phyloP scores from a whole-genome alignment of 2,113 vertebrate genomes.

The Stegostoma tigrinum region DNA sequence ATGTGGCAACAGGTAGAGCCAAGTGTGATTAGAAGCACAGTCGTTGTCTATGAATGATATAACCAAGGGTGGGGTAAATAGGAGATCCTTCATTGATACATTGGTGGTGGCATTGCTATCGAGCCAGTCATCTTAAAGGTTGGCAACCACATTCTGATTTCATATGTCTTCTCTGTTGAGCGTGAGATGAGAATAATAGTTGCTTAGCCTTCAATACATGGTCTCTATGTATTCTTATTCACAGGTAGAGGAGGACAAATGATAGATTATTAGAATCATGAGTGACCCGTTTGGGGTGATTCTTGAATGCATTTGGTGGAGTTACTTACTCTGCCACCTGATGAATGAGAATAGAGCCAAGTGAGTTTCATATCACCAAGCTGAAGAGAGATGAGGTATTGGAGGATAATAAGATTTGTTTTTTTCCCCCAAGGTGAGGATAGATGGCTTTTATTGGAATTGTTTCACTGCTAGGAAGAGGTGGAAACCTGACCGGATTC shows the following conservation, averaged over 20 bases:
- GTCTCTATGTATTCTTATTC: neutral
- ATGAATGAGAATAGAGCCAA: neutral
- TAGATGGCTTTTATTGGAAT: neutral
- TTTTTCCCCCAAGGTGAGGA: neutral
- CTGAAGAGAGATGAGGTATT: neutral
- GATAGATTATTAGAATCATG: neutral
- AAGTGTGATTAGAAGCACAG: neutral
- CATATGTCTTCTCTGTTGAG: conserved; percentile 79
- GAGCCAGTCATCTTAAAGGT: conserved; percentile 88
- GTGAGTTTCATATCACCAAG: neutral
- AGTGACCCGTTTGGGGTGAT: neutral
- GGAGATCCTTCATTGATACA: conserved; percentile 88
- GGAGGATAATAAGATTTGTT: neutral
- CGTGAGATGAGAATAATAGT: conserved; percentile 83
- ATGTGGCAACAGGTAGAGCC: neutral
- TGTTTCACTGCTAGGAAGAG: neutral
- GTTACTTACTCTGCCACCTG: neutral
- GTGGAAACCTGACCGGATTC: neutral
- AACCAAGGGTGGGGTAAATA: conserved; percentile 57
- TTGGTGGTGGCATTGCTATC: conserved; percentile 79
- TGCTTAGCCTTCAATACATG: conserved; percentile 73
- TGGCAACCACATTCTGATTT: conserved; percentile 87
- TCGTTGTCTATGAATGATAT: neutral
- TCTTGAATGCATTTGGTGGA: neutral
- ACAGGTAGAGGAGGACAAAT: neutral